A percentile compares a stretch with the other conserved stretches of the same genome.
Conservation (phyloP, 2,888 invertebrate genomes). For the Bibio marci region DNA sequence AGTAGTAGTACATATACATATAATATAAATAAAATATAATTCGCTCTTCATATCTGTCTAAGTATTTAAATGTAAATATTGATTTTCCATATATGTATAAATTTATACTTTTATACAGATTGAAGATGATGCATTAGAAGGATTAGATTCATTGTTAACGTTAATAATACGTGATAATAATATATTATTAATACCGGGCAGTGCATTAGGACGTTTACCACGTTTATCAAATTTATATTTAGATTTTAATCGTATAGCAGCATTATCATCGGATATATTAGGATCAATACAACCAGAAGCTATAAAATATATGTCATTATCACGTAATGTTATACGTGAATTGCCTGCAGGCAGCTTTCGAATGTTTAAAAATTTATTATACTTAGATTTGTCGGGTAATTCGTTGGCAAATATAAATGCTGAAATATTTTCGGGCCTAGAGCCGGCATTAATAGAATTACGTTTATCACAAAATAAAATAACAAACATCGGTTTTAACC, state of each 20-base stretch:
- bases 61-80: too few species aligned
- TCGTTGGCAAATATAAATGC: constrained; percentile 51
- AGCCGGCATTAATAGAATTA: constrained; percentile 51
- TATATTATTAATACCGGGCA: constrained; percentile 67
- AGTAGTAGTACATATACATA: background rate
- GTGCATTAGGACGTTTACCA: constrained; percentile 63
- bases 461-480: constrained; percentile 60
- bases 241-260: constrained; percentile 76
- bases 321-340: constrained; percentile 74
- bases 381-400: constrained; percentile 65
- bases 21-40: background rate
- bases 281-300: constrained; percentile 49
- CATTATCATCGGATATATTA: constrained; percentile 61
- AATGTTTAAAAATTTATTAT: constrained; percentile 50
- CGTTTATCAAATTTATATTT: constrained; percentile 54
- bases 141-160: constrained; percentile 55
- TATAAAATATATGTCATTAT: constrained; percentile 54
- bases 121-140: constrained; percentile 76
- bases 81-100: too few species aligned
- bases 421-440: constrained; percentile 60
- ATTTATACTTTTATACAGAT: constrained; percentile 52
- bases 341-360: constrained; percentile 65
- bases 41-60: too few species aligned
- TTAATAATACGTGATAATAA: constrained; percentile 75
- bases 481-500: constrained; percentile 43